A percentile compares a stretch with the other conserved stretches of the same genome.
Evolutionary conservation across 2,888 invertebrate genomes (phyloP).

Genomic region (Pammene fasciana): DNA sequence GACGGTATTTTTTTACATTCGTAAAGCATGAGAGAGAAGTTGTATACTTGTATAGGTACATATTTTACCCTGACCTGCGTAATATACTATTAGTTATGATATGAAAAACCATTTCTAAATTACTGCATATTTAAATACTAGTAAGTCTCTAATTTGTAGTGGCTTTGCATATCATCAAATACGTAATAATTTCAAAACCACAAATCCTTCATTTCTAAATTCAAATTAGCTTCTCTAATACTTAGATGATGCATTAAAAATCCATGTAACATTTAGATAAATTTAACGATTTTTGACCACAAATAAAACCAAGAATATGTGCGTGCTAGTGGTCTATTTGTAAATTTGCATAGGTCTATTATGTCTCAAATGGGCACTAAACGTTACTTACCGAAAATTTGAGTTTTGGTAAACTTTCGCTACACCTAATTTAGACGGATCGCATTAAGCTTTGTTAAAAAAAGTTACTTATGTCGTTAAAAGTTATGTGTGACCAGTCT

Average conservation of each 20-base stretch:
- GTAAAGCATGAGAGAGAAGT: too few species aligned
- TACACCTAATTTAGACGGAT: neutral
- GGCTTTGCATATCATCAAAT: neutral
- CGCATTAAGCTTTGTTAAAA: too few species aligned
- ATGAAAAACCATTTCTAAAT: too few species aligned
- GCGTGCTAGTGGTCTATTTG: slow-evolving; percentile 6
- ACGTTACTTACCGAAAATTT: neutral
- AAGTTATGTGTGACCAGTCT: too few species aligned
- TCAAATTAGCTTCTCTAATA: too few species aligned
- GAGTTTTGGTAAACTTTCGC: slow-evolving; percentile 11
- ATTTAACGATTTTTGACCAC: slow-evolving; percentile 17
- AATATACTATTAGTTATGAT: too few species aligned
- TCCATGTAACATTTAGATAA: slow-evolving; percentile 22
- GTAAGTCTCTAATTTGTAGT: too few species aligned
- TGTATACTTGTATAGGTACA: too few species aligned
- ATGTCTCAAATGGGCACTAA: slow-evolving; percentile 3
- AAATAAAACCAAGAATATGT: slow-evolving; percentile 18
- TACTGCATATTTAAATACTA: too few species aligned
- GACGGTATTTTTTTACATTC: too few species aligned
- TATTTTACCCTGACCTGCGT: too few species aligned
- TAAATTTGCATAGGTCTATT: slow-evolving; percentile 4
- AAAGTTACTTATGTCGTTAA: too few species aligned
- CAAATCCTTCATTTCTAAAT: slow-evolving; percentile 9
- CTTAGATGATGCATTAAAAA: neutral
- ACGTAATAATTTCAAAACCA: neutral